Percentiles rank a stretch among this genome's conserved stretches.
These are phyloP conservation scores for Koerneria pararmatus DNA, from an alignment of 2,888 invertebrate species.

Conservation along the genomic window DNA sequence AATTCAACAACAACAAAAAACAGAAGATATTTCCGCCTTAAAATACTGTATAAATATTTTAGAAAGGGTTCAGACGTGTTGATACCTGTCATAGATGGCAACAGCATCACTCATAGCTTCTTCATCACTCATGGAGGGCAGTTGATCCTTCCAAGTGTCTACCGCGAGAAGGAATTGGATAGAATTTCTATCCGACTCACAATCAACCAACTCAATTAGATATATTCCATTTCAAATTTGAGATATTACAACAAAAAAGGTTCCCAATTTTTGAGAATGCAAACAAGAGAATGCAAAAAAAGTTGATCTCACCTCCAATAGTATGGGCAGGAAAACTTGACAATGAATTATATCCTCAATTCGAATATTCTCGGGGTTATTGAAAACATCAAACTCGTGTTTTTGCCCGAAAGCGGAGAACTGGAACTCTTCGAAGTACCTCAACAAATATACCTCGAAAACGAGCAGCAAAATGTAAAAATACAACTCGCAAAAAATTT, in stretches of 20 bases:
- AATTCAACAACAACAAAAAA: no score
- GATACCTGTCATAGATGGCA: constrained; percentile 84
- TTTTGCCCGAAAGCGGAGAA: constrained; percentile 83
- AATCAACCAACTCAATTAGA: constrained; percentile 28
- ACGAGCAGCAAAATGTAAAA: no score
- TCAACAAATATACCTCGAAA: no score
- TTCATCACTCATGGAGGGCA: constrained; percentile 66
- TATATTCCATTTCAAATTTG: not conserved
- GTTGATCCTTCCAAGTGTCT: constrained; percentile 41
- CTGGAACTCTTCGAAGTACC: constrained; percentile 76
- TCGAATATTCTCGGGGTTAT: not conserved
- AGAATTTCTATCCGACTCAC: constrained; percentile 26
- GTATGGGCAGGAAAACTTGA: constrained; percentile 84
- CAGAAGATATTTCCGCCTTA: no score
- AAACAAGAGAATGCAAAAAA: not conserved
- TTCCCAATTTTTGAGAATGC: no score
- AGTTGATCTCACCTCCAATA: constrained; percentile 74
- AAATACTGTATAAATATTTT: no score
- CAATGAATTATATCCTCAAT: constrained; percentile 83
- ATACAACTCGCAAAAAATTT: no score
- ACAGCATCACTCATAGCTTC: constrained; percentile 80
- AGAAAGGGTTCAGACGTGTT: no score
- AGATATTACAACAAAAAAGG: not conserved
- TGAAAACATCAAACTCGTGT: constrained; percentile 83
- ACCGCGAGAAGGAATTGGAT: constrained; percentile 35